These are phyloP conservation scores for Caenorhabditis latens DNA, from an alignment of 1,140 invertebrate species.

Conservation along the genomic window DNA sequence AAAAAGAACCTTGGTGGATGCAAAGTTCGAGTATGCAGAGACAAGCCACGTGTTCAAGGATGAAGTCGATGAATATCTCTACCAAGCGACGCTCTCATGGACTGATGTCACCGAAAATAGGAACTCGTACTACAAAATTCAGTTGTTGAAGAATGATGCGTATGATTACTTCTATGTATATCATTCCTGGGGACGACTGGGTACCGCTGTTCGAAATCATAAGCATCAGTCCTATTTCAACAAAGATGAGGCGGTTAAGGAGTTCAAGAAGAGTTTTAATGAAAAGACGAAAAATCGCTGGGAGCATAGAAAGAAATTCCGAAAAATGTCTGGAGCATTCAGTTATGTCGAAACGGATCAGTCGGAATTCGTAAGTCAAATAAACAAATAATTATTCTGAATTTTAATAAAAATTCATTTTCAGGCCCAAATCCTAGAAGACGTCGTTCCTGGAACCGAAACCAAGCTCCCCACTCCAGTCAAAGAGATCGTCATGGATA, in stretches of 20 bases:
- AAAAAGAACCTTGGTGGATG: constrained; percentile 54
- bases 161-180: constrained; percentile 80
- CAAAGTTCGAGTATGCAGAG: constrained; percentile 14
- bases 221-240: constrained; percentile 83
- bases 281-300: constrained; percentile 79
- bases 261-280: constrained; percentile 81
- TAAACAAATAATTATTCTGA: not conserved
- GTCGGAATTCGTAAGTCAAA: constrained; percentile 52
- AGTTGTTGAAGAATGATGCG: constrained; percentile 86
- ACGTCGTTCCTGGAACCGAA: constrained; percentile 56
- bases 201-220: constrained; percentile 88
- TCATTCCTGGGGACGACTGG: constrained; percentile 93
- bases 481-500: constrained; percentile 87
- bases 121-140: constrained; percentile 95
- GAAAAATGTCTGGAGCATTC: constrained; percentile 85
- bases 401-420: not conserved
- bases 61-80: constrained; percentile 43
- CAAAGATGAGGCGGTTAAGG: constrained; percentile 81
- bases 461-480: constrained; percentile 85
- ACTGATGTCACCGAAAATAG: constrained; percentile 60
- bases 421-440: constrained; percentile 60
- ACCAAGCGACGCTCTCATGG: constrained; percentile 41
- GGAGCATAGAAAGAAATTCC: constrained; percentile 83
- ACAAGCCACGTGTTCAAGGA: constrained; percentile 10
- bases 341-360: constrained; percentile 85